Evolutionary conservation across 2,797 vertebrate species (phyloP), one percentile per base, ranked within the genome.

Genomic region (Neoniphon sammara): DNA sequence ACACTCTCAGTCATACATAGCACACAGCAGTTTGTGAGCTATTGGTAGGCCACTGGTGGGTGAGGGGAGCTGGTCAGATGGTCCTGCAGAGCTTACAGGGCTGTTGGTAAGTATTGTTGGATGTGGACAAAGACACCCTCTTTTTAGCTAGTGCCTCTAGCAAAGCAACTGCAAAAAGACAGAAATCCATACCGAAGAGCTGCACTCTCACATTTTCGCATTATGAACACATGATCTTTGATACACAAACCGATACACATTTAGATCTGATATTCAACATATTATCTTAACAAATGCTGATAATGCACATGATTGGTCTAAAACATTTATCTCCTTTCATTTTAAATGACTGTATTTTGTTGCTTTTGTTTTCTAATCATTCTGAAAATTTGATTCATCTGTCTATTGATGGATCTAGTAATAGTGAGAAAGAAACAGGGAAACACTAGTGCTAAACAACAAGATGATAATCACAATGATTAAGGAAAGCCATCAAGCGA

Each of bases 391-490:
- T 20, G 14, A 30, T 54, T 64, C 3, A 42, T 66, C 20, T 44
- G 23, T 30, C 12, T 4, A 5, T 18, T 27, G 54, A 66, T 52
- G 42, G 7, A 25, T 57, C 60, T 34, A 57, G 20, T 14, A 42
- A 42, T 30, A 50, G 11, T 58, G 42, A 65, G 61, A 73, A 60
- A 70, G 18, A 42, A 23, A 56, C 18, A 78, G 17, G 68, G 78
- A 82, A n/a, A 58, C 62, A 20, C 42, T 66, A 49, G 8, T 63
- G 52, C 63, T 63, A 34, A 46, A 69, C 55, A 2, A 78, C 77
- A 76, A 52, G 56, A 63, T 70, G 78, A 71, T 85, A 70, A 89
- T 86, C 79, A 75, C 70, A 78, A 73, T 87, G 85, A 89, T 89
- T 89, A 89, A 85, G 56, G 69, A 68, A 76, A 79, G 73, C 78